Evolutionary conservation across 2,113 vertebrate species (phyloP).

Genomic region (Centropus bengalensis): DNA sequence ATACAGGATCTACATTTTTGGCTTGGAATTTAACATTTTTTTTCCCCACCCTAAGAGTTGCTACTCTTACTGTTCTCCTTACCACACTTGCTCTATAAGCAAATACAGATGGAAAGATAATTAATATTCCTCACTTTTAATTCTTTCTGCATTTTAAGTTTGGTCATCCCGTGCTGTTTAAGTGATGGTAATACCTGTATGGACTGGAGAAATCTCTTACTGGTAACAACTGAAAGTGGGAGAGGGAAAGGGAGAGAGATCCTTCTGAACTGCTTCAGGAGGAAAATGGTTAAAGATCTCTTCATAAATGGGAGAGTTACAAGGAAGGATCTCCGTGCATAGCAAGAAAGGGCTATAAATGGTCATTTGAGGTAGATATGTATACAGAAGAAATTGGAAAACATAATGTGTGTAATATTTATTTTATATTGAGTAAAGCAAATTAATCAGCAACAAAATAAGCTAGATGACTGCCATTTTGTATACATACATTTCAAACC

Average conservation of each 20-base stretch:
- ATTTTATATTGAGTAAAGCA: not conserved
- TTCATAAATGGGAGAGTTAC: not conserved
- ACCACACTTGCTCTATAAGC: not conserved
- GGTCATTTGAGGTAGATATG: not conserved
- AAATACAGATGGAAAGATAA: not conserved
- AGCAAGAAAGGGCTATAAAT: not conserved
- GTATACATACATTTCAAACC: not conserved
- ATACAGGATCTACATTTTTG: not conserved
- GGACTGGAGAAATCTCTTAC: not conserved
- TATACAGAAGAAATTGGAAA: not conserved
- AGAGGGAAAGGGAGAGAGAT: not conserved
- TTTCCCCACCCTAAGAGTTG: not conserved
- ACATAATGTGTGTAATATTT: not conserved
- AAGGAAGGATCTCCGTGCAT: not conserved
- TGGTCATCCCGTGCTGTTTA: not conserved
- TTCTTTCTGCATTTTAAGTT: not conserved
- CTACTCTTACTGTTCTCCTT: not conserved
- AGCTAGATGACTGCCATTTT: not conserved
- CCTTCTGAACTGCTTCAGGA: not conserved
- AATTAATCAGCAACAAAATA: slow-evolving; percentile 21
- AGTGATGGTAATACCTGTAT: not conserved
- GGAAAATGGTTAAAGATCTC: not conserved
- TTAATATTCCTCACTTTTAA: not conserved
- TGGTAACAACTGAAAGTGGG: not conserved
- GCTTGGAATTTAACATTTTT: not conserved